Evolutionary conservation across 2,888 invertebrate genomes (phyloP), one percentile per base, ranked within the genome.

Genomic region (Punctoribates punctum): DNA sequence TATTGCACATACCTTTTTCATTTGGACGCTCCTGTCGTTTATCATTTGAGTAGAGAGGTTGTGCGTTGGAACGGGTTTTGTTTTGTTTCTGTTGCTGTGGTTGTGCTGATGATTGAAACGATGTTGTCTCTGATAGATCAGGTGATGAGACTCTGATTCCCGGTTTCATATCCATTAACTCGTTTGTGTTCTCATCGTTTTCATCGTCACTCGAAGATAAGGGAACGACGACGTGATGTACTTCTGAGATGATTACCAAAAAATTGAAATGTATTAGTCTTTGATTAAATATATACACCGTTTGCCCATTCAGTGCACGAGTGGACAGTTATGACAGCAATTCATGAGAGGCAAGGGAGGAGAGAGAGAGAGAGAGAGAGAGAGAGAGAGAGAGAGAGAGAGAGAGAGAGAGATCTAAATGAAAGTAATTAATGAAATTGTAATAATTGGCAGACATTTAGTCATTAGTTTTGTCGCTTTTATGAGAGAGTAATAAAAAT

Each of bases 181-280:
- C 29, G 34, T 65, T 65, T 65, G 9, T 25, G 27, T 65, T 65
- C 65, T 9, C 65, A 65, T 65, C 65, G 25, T 65, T 65, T 27
- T 27, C 29, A 15, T 65, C 65, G 8, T 65, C 65, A 29, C 65
- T 65, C 17, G 65, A 65, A 27, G 29, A 65, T 65, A 65, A 65
- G 65, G 65, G 65, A 65, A 27, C 34, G 29, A 65, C 65, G 11
- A 65, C 34, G 29, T 65, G 65, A 65, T 65, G 65, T 17, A 65
- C 13, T 15, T 65, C 65, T 65, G 65, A 27, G 34, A 8, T 1
- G 17, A 60, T 9, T 23, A 5, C 23, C 9, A 60, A 60, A 60
- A 8, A n/a, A n/a, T n/a, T n/a, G n/a, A n/a, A n/a, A n/a, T n/a
- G n/a, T n/a, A n/a, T n/a, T n/a, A n/a, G n/a, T n/a, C n/a, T n/a